Evolutionary conservation across 2,113 vertebrate species (phyloP).

Genomic region (Corythaixoides concolor): DNA sequence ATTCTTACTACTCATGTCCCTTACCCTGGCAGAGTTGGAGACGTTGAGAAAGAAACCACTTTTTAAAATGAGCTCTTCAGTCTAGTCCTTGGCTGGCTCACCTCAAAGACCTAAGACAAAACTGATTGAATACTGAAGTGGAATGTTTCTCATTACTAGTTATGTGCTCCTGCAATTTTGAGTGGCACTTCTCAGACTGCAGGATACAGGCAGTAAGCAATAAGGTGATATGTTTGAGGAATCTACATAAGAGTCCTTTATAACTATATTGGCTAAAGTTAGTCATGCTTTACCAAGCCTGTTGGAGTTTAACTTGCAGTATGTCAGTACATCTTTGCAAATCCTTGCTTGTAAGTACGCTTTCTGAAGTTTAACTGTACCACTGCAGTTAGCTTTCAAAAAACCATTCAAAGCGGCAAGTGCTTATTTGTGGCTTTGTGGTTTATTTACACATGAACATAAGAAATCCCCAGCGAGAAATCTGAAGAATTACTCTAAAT

Average conservation of each 20-base stretch:
- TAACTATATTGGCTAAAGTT: background rate
- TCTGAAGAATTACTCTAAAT: slow-evolving; percentile 10
- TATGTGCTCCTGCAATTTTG: background rate
- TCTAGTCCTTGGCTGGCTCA: background rate
- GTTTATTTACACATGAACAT: slow-evolving; percentile 47
- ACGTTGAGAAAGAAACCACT: background rate
- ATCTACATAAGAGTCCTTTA: background rate
- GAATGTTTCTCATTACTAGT: background rate
- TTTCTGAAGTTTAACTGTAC: background rate
- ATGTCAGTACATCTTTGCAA: background rate
- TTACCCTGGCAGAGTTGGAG: background rate
- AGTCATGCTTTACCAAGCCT: background rate
- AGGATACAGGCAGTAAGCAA: background rate
- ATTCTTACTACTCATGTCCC: background rate
- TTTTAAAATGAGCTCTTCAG: background rate
- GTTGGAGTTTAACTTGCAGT: background rate
- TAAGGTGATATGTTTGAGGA: background rate
- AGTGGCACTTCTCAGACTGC: background rate
- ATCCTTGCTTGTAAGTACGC: background rate
- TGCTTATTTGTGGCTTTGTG: slow-evolving; percentile 17
- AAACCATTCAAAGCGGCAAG: background rate
- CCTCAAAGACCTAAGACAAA: background rate
- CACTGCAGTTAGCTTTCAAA: background rate
- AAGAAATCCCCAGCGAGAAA: slow-evolving; percentile 7
- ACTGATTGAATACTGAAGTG: background rate